A percentile compares a stretch with the other conserved stretches of the same genome.
phyloP scores from a whole-genome alignment of 2,888 invertebrate genomes.

The Muscina levida region DNA sequence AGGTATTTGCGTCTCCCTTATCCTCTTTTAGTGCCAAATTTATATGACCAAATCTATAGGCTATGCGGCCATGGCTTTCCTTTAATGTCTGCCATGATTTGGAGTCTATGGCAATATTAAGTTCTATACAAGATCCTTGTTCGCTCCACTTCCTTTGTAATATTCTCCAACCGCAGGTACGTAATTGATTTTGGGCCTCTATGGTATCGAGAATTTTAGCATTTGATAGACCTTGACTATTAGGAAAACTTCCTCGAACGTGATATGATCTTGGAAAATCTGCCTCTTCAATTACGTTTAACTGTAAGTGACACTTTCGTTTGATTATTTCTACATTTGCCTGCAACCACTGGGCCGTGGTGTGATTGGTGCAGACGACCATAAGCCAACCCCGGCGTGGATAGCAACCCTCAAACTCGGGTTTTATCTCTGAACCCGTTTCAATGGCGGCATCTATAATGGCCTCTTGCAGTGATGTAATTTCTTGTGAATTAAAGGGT shows the following conservation, averaged over 20 bases:
- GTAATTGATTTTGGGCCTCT: constrained; percentile 21
- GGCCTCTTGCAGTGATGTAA: constrained; percentile 4
- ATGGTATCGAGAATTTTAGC: constrained; percentile 14
- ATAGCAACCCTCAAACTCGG: constrained; percentile 18
- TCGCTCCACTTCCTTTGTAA: constrained; percentile 18
- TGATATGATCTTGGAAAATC: constrained; percentile 19
- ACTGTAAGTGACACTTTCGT: not conserved
- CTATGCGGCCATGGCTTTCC: not conserved
- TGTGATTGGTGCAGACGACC: constrained; percentile 15
- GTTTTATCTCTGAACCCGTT: constrained; percentile 7
- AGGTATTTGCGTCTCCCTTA: no score
- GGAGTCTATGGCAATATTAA: not conserved
- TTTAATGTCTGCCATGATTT: not conserved
- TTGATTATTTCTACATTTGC: not conserved
- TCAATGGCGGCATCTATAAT: constrained; percentile 30
- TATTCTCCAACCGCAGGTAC: not conserved
- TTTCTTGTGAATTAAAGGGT: not conserved
- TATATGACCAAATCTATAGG: constrained; percentile 27
- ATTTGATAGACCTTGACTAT: constrained; percentile 12
- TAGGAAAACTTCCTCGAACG: constrained; percentile 3
- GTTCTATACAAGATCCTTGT: not conserved
- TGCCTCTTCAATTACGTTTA: not conserved
- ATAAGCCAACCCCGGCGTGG: constrained; percentile 22
- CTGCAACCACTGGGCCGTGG: constrained; percentile 5
- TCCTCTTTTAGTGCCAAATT: not conserved